Conservation (phyloP, 2,888 invertebrate genomes). For the Ophion ellenae region DNA sequence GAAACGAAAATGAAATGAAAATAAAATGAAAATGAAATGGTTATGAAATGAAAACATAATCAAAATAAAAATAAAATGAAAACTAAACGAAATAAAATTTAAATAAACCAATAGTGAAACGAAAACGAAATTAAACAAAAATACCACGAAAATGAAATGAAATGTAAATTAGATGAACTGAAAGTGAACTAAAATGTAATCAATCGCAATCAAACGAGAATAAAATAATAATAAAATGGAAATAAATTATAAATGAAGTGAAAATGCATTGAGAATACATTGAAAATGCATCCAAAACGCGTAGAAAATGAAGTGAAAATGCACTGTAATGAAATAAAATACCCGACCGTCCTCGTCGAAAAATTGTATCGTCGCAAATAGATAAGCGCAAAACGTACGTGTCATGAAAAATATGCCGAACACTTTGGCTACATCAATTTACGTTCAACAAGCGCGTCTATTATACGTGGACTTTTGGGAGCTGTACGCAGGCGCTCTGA, state of each 20-base stretch:
- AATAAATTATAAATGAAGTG: not conserved
- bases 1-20: not conserved
- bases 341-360: not conserved
- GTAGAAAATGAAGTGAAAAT: too few species aligned
- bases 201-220: not conserved
- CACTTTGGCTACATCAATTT: conserved; percentile 29
- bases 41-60: too few species aligned
- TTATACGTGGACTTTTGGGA: not conserved
- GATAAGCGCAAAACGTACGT: not conserved
- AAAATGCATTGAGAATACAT: not conserved
- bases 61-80: not conserved
- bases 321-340: too few species aligned
- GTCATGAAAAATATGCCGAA: conserved; percentile 43
- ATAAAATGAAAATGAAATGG: not conserved
- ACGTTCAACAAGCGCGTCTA: not conserved
- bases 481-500: not conserved
- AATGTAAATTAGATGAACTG: not conserved
- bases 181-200: not conserved
- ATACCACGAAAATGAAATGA: not conserved
- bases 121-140: too few species aligned
- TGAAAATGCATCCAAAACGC: not conserved
- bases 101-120: too few species aligned
- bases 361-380: conserved; percentile 5
- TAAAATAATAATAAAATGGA: not conserved
- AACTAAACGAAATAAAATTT: not conserved